Evolutionary conservation across 2,888 invertebrate species (phyloP), one percentile per base, ranked within the genome.

Genomic region (Hemistola chrysoprasaria): DNA sequence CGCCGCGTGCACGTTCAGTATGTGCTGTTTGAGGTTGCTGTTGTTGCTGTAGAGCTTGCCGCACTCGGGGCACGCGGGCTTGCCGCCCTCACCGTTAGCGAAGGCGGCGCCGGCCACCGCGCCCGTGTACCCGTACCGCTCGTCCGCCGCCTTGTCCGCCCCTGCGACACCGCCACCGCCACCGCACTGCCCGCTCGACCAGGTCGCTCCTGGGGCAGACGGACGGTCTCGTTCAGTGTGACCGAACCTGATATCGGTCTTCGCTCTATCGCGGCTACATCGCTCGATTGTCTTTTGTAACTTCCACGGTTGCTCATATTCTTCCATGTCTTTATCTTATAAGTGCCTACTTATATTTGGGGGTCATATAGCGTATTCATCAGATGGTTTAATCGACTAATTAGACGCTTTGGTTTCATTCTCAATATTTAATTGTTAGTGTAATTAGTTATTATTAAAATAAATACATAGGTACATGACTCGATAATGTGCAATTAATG

Each of bases 21-120:
- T 90, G 85, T 93, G 92, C 74, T 93, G 93, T 81, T 92, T 92
- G 58, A 92, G 90, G 81, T 92, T 92, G 75, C 92, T 91, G 76
- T 91, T 91, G 87, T 92, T 92, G 80, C 91, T 92, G 84, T 92
- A 92, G 58, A 89, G 91, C 80, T 92, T 92, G 67, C 92, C 92
- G 84, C 92, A 92, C 77, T 90, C 91, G 59, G 92, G 92, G 73
- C 92, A 92, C 74, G 91, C 91, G 62, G 92, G 92, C 79, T 90
- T 91, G 71, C 71, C 60, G 59, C 66, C 64, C 73, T 85, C 85
- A 71, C 78, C 79, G 76, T 71, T 69, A 58, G 66, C 66, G 73
- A 56, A 64, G 65, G 52, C 46, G 48, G 41, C 45, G 52, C 47
- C 46, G 48, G 41, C 45, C 50, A 46, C 46, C 53, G 49, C 48